Evolutionary conservation across 2,797 vertebrate species (phyloP).

Genomic region (Crax fasciolata): DNA sequence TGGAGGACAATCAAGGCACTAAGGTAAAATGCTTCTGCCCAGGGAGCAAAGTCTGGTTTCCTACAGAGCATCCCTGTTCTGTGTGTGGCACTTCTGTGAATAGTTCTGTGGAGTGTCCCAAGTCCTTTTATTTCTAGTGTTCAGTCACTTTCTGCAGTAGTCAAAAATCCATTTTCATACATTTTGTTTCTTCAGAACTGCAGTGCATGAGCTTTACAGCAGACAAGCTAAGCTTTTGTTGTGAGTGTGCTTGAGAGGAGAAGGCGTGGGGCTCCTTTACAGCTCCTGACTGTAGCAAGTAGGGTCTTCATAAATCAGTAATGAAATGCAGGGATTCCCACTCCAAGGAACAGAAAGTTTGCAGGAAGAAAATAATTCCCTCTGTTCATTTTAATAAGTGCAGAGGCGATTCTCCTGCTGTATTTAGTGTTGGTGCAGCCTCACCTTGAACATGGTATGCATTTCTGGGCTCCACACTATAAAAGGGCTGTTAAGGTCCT

Average conservation of each 20-base stretch:
- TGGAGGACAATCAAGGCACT: background rate
- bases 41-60: background rate
- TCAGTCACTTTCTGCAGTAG: background rate
- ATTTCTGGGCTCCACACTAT: background rate
- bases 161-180: conserved; percentile 34
- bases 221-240: background rate
- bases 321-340: conserved; percentile 4
- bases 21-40: background rate
- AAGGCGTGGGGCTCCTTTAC: background rate
- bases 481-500: background rate
- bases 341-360: conserved; percentile 10
- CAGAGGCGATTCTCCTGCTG: background rate
- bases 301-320: conserved; percentile 42
- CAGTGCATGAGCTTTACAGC: background rate
- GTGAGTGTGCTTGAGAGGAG: background rate
- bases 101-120: background rate
- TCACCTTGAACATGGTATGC: background rate
- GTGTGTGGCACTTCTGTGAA: background rate
- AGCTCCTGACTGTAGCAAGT: background rate
- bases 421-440: background rate
- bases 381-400: background rate
- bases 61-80: background rate
- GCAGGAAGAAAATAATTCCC: background rate
- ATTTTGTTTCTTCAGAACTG: conserved; percentile 16
- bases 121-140: background rate